These are phyloP conservation scores for Coreoperca whiteheadi DNA, from an alignment of 2,113 vertebrate species.

Conservation along the genomic window DNA sequence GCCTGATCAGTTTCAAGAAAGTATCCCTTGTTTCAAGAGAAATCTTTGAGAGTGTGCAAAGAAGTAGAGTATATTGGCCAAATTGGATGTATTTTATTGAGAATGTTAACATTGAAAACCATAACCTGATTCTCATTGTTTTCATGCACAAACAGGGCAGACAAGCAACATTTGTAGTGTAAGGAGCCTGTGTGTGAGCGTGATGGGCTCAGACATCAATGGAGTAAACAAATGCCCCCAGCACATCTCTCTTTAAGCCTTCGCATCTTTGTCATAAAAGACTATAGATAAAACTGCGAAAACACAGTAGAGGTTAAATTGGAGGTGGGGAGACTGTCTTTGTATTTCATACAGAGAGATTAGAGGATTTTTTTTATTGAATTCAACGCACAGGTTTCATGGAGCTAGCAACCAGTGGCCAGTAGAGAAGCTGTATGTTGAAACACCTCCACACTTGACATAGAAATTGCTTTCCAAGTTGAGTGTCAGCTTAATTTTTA, in stretches of 20 bases:
- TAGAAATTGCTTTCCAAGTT: background rate
- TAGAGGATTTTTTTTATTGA: background rate
- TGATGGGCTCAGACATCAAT: constrained; percentile 7
- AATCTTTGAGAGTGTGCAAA: background rate
- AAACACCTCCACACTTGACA: background rate
- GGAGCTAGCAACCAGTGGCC: background rate
- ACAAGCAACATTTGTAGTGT: background rate
- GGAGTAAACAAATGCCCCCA: background rate
- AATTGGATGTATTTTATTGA: background rate
- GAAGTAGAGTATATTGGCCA: background rate
- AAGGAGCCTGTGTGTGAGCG: background rate
- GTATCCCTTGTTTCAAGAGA: background rate
- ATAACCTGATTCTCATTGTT: background rate
- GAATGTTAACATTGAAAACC: background rate
- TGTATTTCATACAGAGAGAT: background rate
- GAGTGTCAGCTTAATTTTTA: background rate
- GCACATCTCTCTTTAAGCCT: background rate
- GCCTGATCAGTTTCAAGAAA: background rate
- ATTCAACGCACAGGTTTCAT: background rate
- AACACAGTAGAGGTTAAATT: background rate
- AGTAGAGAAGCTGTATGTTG: background rate
- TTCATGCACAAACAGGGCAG: background rate
- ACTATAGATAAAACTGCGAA: background rate
- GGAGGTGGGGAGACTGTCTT: background rate
- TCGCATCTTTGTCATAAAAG: background rate